phyloP scores from a whole-genome alignment of 1,140 invertebrate genomes.

The Acyrthosiphon pisum region DNA sequence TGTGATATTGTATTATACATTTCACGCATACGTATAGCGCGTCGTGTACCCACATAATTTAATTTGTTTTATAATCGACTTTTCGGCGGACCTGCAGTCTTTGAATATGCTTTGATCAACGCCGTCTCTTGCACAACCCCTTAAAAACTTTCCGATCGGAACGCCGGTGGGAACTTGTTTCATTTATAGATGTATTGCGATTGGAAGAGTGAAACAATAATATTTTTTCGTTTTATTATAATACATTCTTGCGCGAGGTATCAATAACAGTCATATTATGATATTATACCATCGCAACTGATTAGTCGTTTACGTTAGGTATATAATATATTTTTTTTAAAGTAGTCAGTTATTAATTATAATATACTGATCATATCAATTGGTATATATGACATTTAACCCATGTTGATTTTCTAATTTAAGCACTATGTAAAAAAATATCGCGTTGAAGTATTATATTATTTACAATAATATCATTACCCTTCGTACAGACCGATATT shows the following conservation, averaged over 20 bases:
- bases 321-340: no score
- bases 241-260: not conserved
- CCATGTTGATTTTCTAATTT: not conserved
- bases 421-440: not conserved
- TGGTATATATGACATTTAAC: no score
- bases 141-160: not conserved
- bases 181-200: not conserved
- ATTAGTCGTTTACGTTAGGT: not conserved
- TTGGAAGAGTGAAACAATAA: not conserved
- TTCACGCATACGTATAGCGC: not conserved
- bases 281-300: no score
- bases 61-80: constrained; percentile 6
- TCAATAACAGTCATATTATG: no score
- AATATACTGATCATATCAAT: no score
- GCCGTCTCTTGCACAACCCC: not conserved
- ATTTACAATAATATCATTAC: not conserved
- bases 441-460: not conserved
- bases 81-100: not conserved
- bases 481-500: no score
- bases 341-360: no score
- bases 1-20: not conserved
- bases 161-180: not conserved
- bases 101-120: not conserved
- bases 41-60: not conserved
- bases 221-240: not conserved